These are phyloP conservation scores for Rhagoletis zephyria DNA, from an alignment of 1,140 invertebrate species.

Conservation along the genomic window DNA sequence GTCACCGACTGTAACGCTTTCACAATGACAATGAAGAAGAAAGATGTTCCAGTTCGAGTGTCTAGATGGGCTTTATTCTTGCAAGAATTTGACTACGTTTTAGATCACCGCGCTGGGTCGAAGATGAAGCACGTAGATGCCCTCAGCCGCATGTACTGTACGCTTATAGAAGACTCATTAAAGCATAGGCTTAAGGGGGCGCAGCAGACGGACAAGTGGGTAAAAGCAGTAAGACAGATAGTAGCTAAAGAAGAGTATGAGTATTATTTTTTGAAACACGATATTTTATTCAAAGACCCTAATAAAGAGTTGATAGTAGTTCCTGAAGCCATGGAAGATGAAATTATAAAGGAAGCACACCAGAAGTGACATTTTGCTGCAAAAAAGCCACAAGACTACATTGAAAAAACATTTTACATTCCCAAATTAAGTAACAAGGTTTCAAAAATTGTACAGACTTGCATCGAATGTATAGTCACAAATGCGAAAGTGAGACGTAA, in stretches of 20 bases:
- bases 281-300: constrained; percentile 62
- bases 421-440: background rate
- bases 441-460: constrained; percentile 57
- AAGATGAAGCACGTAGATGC: constrained; percentile 64
- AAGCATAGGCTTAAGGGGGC: background rate
- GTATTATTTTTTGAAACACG: constrained; percentile 52
- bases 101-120: constrained; percentile 58
- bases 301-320: constrained; percentile 63
- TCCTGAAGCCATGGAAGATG: constrained; percentile 62
- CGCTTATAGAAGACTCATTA: background rate
- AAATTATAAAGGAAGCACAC: constrained; percentile 62
- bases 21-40: background rate
- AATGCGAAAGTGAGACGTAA: constrained; percentile 35
- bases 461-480: constrained; percentile 65
- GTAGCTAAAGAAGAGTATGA: background rate
- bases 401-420: constrained; percentile 52
- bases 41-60: constrained; percentile 34
- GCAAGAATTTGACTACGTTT: constrained; percentile 63
- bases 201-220: background rate
- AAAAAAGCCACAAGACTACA: constrained; percentile 72
- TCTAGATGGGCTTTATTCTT: constrained; percentile 65
- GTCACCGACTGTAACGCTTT: too few species aligned
- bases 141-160: constrained; percentile 59
- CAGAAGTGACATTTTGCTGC: constrained; percentile 44
- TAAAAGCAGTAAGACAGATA: background rate